phyloP scores from a whole-genome alignment of 2,888 invertebrate genomes.

The Stegophylla sp. region DNA sequence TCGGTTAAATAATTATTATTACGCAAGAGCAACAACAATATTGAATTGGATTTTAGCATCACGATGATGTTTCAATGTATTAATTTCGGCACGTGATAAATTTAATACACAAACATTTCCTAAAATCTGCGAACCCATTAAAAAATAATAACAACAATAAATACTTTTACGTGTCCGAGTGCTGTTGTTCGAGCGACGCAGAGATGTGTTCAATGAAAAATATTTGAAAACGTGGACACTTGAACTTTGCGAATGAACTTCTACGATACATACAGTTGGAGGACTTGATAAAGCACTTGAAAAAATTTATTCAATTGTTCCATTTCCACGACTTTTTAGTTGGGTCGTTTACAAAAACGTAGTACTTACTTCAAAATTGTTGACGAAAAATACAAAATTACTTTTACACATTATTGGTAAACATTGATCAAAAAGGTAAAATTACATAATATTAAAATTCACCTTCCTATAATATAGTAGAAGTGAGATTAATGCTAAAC shows the following conservation, averaged over 20 bases:
- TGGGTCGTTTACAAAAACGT: no score
- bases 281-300: neutral
- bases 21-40: neutral
- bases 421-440: no score
- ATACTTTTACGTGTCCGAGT: neutral
- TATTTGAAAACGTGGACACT: neutral
- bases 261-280: neutral
- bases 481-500: neutral
- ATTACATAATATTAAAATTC: no score
- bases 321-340: neutral
- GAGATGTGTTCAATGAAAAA: neutral
- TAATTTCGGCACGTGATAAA: neutral
- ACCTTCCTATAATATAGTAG: no score
- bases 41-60: constrained; percentile 20
- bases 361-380: no score
- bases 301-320: neutral
- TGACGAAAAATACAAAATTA: no score
- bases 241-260: neutral
- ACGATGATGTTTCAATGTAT: constrained; percentile 8
- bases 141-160: no score
- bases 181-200: neutral
- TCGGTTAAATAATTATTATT: neutral
- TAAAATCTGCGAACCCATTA: neutral
- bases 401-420: no score
- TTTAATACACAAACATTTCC: neutral